A percentile compares a stretch with the other conserved stretches of the same genome.
phyloP scores from a whole-genome alignment of 1,140 invertebrate genomes.

The Melipona quadrifasciata region DNA sequence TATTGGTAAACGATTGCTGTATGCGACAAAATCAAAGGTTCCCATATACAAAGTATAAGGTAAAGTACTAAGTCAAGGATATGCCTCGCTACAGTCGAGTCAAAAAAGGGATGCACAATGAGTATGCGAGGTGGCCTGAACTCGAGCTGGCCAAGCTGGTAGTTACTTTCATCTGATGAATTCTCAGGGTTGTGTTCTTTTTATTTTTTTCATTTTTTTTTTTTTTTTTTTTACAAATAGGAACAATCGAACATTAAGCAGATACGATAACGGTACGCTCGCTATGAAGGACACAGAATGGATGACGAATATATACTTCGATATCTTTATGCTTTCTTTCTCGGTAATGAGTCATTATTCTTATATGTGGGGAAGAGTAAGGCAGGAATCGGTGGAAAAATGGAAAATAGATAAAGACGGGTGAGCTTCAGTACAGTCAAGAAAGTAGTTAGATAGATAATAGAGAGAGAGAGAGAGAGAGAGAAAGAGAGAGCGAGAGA shows the following conservation, averaged over 20 bases:
- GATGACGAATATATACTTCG: background rate
- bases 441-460: constrained; percentile 30
- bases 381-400: background rate
- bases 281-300: constrained; percentile 2
- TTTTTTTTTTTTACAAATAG: background rate
- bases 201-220: too few species aligned
- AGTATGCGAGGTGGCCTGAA: constrained; percentile 79
- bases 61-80: constrained; percentile 69
- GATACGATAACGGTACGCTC: background rate
- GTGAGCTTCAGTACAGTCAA: constrained; percentile 43
- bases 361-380: background rate
- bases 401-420: constrained; percentile 39
- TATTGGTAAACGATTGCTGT: constrained; percentile 11
- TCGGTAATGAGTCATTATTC: background rate
- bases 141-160: constrained; percentile 68
- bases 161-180: constrained; percentile 23
- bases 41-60: constrained; percentile 52
- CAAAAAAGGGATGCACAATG: constrained; percentile 81
- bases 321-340: background rate
- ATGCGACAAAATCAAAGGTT: constrained; percentile 63
- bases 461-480: constrained; percentile 18
- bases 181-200: background rate
- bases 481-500: constrained; percentile 12
- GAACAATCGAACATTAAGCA: constrained; percentile 14
- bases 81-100: constrained; percentile 78